Conservation (phyloP, 2,797 vertebrate species). For the Dromococcyx pavoninus region DNA sequence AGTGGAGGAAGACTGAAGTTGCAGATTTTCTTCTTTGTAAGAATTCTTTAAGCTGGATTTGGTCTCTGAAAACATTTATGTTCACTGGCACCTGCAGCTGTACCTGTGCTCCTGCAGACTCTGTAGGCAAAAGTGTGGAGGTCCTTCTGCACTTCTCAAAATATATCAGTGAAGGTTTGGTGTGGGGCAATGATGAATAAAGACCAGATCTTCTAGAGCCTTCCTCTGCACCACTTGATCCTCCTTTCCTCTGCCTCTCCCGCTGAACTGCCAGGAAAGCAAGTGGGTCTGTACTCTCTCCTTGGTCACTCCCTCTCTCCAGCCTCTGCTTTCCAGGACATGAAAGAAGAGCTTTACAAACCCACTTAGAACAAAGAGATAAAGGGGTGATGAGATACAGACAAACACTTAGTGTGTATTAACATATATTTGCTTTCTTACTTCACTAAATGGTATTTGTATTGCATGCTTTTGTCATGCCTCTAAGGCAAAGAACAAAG, state of each 20-base stretch:
- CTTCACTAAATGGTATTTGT: background rate
- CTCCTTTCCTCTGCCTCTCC: background rate
- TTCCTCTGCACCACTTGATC: background rate
- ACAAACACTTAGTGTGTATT: background rate
- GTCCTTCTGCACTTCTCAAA: background rate
- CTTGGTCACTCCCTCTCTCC: background rate
- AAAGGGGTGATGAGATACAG: background rate
- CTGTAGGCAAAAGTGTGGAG: background rate
- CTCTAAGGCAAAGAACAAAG: background rate
- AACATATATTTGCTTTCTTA: background rate
- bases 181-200: background rate
- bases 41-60: background rate
- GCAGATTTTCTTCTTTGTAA: background rate
- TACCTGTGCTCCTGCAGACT: fast-evolving
- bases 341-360: background rate
- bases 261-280: background rate
- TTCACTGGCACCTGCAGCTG: background rate
- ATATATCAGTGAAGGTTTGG: fast-evolving
- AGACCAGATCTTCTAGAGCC: background rate
- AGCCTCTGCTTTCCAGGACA: background rate
- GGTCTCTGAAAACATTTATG: background rate
- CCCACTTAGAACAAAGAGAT: background rate
- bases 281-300: background rate
- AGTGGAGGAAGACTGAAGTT: background rate
- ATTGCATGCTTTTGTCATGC: background rate